Evolutionary conservation across 1,140 invertebrate species (phyloP), one percentile per base, ranked within the genome.

Genomic region (Drosophila bocqueti): DNA sequence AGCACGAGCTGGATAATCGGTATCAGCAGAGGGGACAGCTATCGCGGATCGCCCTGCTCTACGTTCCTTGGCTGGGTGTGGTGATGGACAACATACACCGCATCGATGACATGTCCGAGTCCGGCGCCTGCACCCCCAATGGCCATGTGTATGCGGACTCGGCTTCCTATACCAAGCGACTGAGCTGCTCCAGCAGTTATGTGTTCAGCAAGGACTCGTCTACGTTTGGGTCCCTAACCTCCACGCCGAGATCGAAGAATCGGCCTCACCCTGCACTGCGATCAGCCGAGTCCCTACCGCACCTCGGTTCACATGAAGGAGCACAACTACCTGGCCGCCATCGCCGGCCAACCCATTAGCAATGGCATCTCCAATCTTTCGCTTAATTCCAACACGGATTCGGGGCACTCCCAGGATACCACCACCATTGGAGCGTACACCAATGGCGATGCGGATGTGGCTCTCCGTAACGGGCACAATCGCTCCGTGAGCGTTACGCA

Each of bases 1-100:
- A 99, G 93, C 98, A 99, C 93, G 97, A 98, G 80, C 95, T 98
- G 86, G 98, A 99, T 93, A 97, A 98, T 91, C 94, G 98, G 68
- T 99, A 98, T 93, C 95, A 96, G 81, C 95, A 94, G 74, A 95
- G 95, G 77, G 96, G 96, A 50, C 96, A 97, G 90, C 95, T 98
- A 84, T 96, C 96, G 9, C 94, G 98, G 61, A 97, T 99, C 63
- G 97, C 97, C 1, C 95, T 97, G 8, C 94, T 99, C 40, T 99
- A 99, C 91, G 95, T 98, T 46, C 98, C 98, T 0, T 96, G 98
- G 95, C 94, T 99, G 40, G 95, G 96, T 2, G 95, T 99, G 52
- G 96, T 98, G 3, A 93, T 98, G 78, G 97, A 98, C 74, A 97
- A 97, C 93, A 93, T 97, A 42, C 93, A 95, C 65, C 93, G 95